Conservation (phyloP, 2,888 invertebrate genomes). For the Apotomis betuletana region DNA sequence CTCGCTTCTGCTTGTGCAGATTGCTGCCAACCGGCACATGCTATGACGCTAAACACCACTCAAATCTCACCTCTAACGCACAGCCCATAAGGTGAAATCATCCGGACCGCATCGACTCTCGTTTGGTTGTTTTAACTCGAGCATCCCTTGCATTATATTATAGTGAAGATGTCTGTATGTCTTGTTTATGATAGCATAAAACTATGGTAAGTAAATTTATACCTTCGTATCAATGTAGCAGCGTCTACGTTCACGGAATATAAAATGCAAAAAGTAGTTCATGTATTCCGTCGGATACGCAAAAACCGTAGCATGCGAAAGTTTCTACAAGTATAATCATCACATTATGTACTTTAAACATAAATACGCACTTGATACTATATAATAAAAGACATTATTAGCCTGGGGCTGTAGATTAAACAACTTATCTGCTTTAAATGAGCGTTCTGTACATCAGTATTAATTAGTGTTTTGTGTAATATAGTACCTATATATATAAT, state of each 20-base stretch:
- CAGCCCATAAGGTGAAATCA: constrained; percentile 63
- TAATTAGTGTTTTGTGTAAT: constrained; percentile 25
- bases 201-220: constrained; percentile 74
- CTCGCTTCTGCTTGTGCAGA: constrained; percentile 75
- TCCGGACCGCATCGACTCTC: constrained; percentile 55
- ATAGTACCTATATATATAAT: constrained; percentile 5
- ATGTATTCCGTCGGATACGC: not conserved
- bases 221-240: constrained; percentile 62
- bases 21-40: constrained; percentile 72
- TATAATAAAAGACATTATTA: too few species aligned
- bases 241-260: constrained; percentile 50
- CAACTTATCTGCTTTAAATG: not conserved
- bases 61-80: constrained; percentile 72
- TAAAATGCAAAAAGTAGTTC: constrained; percentile 1
- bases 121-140: constrained; percentile 60
- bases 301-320: not conserved
- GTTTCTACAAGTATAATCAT: not conserved
- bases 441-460: constrained; percentile 3
- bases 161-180: constrained; percentile 74
- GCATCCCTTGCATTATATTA: constrained; percentile 68
- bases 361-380: not conserved
- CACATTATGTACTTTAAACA: not conserved
- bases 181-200: constrained; percentile 76
- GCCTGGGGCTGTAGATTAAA: too few species aligned
- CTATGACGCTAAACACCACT: constrained; percentile 58